Evolutionary conservation across 2,797 vertebrate species (phyloP).

Genomic region (Melanitta fusca): DNA sequence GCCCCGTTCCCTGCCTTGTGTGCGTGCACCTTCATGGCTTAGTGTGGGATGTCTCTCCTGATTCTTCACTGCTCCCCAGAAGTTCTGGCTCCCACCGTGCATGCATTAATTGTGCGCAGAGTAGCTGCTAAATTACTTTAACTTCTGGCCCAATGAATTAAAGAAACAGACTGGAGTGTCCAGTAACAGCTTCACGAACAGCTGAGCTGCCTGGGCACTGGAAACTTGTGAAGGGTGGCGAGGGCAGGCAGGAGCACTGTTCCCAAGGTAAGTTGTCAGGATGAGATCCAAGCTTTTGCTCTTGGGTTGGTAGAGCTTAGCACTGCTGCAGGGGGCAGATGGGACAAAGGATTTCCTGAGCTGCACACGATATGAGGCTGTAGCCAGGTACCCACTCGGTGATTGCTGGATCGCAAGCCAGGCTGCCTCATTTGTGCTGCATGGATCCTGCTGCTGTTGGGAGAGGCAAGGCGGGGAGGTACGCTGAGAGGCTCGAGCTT

Average conservation of each 20-base stretch:
- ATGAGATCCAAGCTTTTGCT: not conserved
- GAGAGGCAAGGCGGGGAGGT: not conserved
- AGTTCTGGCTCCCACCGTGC: not conserved
- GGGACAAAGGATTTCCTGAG: not conserved
- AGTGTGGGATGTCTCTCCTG: not conserved
- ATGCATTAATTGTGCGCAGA: not conserved
- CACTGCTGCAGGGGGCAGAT: not conserved
- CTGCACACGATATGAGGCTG: not conserved
- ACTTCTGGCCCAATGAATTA: not conserved
- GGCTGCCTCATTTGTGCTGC: not conserved
- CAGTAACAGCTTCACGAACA: not conserved
- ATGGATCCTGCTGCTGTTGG: not conserved
- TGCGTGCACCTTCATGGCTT: not conserved
- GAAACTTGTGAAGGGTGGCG: not conserved
- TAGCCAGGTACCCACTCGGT: not conserved
- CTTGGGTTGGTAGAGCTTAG: not conserved
- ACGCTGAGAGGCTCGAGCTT: not conserved
- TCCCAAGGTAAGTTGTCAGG: not conserved
- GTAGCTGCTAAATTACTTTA: not conserved
- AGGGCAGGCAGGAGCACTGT: not conserved
- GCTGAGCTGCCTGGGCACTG: not conserved
- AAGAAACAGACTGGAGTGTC: not conserved
- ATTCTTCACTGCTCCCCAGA: not conserved
- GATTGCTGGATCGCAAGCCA: not conserved
- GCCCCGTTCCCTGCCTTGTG: not conserved